phyloP scores from a whole-genome alignment of 2,797 vertebrate genomes.

The Picus viridis region DNA sequence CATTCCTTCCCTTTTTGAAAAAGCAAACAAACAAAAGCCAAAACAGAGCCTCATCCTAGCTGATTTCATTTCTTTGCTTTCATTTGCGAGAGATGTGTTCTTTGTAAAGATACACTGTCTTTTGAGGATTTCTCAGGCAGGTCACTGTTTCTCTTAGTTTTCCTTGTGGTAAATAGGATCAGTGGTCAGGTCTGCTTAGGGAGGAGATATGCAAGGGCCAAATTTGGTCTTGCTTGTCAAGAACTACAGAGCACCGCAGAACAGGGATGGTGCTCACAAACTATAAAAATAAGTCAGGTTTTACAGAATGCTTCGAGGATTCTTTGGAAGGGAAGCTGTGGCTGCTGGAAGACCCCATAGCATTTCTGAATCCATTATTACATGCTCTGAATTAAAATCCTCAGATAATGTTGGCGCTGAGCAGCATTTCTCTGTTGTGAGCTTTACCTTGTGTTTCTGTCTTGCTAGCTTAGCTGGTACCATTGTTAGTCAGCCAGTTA shows the following conservation, averaged over 20 bases:
- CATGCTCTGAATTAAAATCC: not conserved
- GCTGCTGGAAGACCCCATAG: not conserved
- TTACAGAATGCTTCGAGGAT: not conserved
- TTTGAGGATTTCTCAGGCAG: not conserved
- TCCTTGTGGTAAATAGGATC: not conserved
- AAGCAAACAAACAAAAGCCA: not conserved
- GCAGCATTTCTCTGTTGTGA: not conserved
- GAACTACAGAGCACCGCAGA: not conserved
- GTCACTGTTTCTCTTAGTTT: not conserved
- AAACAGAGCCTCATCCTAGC: not conserved
- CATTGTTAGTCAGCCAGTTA: not conserved
- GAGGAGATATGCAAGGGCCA: not conserved
- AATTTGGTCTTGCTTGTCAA: not conserved
- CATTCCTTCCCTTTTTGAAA: not conserved
- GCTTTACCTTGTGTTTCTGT: not conserved
- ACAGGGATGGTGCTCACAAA: not conserved
- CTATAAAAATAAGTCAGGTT: not conserved
- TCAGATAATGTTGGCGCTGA: not conserved
- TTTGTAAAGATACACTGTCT: not conserved
- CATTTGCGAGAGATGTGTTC: not conserved
- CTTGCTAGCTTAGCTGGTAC: not conserved
- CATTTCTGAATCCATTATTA: not conserved
- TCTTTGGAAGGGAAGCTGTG: not conserved
- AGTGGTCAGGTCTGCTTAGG: not conserved
- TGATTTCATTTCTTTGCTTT: conserved; percentile 40